A percentile compares a stretch with the other conserved stretches of the same genome.
These are phyloP conservation scores for Dryococelus australis DNA, from an alignment of 2,888 invertebrate genomes.

Conservation along the genomic window DNA sequence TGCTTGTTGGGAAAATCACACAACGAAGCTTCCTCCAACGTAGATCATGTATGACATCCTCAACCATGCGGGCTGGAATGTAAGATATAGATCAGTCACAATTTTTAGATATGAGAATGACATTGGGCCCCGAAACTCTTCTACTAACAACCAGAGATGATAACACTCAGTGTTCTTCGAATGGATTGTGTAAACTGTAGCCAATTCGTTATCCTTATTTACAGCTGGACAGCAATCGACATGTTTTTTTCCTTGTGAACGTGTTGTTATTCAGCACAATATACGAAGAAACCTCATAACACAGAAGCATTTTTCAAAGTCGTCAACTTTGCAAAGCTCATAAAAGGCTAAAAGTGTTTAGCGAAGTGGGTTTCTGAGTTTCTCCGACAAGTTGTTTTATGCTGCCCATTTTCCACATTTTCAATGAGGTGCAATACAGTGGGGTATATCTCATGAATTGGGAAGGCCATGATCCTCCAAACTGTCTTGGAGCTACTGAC, in stretches of 20 bases:
- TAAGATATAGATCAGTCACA: conserved; percentile 50
- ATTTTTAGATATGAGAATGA: conserved; percentile 53
- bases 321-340: conserved; percentile 18
- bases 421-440: conserved; percentile 29
- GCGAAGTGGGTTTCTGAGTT: neutral
- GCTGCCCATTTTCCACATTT: conserved; percentile 33
- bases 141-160: conserved; percentile 48
- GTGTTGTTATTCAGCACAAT: conserved; percentile 43
- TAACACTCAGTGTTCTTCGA: conserved; percentile 48
- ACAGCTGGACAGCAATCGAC: conserved; percentile 44
- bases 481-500: conserved; percentile 49
- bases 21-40: conserved; percentile 51
- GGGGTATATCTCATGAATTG: conserved; percentile 22
- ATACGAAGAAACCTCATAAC: conserved; percentile 46
- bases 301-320: conserved; percentile 37
- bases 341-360: conserved; percentile 22
- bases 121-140: conserved; percentile 50
- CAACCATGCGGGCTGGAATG: conserved; percentile 53
- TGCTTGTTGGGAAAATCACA: conserved; percentile 32
- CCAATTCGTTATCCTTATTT: conserved; percentile 39
- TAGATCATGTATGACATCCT: conserved; percentile 53
- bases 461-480: conserved; percentile 41
- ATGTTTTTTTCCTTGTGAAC: conserved; percentile 31
- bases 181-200: conserved; percentile 51
- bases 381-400: neutral